Evolutionary conservation across 2,797 vertebrate species (phyloP).

Genomic region (Cheirogaleus major): DNA sequence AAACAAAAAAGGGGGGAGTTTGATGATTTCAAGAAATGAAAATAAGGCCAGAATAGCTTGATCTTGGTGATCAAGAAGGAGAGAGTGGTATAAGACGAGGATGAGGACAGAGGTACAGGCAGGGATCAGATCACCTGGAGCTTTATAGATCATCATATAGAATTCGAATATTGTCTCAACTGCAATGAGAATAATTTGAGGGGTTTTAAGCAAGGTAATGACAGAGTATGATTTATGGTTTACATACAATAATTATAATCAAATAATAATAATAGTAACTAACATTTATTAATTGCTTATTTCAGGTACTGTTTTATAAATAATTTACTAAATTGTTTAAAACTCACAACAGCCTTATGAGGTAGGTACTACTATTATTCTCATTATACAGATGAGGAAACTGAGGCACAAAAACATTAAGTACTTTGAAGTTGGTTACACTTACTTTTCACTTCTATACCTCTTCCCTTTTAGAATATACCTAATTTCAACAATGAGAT

Average conservation of each 20-base stretch:
- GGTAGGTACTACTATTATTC: neutral
- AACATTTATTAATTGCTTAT: slow-evolving; percentile 11
- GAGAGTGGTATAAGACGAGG: neutral
- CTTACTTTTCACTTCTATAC: neutral
- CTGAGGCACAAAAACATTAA: slow-evolving; percentile 28
- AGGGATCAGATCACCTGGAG: neutral
- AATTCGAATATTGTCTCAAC: neutral
- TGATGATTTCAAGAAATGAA: slow-evolving; percentile 51
- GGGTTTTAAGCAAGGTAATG: neutral
- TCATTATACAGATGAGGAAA: slow-evolving; percentile 23
- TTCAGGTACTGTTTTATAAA: slow-evolving; percentile 15
- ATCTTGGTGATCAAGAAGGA: neutral
- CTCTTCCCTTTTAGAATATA: slow-evolving; percentile 30
- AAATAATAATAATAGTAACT: slow-evolving; percentile 30
- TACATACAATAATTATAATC: slow-evolving; percentile 12
- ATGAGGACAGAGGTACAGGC: neutral
- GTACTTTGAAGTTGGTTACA: neutral
- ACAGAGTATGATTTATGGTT: neutral
- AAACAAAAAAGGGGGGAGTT: neutral
- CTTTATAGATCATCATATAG: neutral
- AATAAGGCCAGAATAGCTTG: slow-evolving; percentile 30
- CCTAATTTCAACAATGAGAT: slow-evolving; percentile 11
- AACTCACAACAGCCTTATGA: neutral
- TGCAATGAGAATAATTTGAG: neutral
- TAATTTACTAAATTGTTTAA: slow-evolving; percentile 30